phyloP scores from a whole-genome alignment of 2,797 vertebrate genomes.

The Melanotaenia trifasciata region DNA sequence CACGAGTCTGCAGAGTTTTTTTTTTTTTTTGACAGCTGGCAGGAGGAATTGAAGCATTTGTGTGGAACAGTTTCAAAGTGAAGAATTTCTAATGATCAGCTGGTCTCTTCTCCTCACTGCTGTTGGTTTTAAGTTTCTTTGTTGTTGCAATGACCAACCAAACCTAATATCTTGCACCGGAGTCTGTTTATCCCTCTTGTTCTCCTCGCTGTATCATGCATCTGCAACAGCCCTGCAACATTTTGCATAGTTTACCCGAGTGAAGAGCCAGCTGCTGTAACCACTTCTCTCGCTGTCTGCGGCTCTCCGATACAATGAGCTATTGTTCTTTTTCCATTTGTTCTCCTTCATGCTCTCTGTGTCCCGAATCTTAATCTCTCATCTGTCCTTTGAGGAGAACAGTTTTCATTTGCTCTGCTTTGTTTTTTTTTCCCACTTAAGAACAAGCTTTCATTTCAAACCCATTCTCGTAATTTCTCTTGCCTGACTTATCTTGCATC shows the following conservation, averaged over 20 bases:
- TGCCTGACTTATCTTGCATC: slow-evolving; percentile 16
- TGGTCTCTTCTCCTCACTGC: too few species aligned
- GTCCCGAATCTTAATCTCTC: slow-evolving; percentile 39
- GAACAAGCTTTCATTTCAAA: slow-evolving; percentile 25
- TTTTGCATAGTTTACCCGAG: background rate
- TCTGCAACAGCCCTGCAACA: background rate
- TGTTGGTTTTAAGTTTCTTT: too few species aligned
- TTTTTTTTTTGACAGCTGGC: too few species aligned
- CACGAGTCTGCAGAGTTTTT: too few species aligned
- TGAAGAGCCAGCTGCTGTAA: slow-evolving; percentile 32
- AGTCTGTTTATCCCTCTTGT: background rate
- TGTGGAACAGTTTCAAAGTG: background rate
- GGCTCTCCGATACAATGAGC: slow-evolving; percentile 33
- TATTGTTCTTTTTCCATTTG: slow-evolving; percentile 42
- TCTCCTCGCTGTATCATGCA: background rate
- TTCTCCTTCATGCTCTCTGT: slow-evolving; percentile 6
- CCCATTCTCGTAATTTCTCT: slow-evolving; percentile 31
- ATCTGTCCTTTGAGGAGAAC: background rate
- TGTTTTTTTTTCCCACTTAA: slow-evolving; percentile 7
- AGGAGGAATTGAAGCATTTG: too few species aligned
- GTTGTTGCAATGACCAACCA: background rate
- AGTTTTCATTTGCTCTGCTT: slow-evolving; percentile 4
- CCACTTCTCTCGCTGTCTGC: slow-evolving; percentile 29
- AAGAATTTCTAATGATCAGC: too few species aligned
- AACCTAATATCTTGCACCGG: background rate